These are phyloP conservation scores for Hemicordylus capensis DNA, from an alignment of 2,113 vertebrate species.

Conservation along the genomic window DNA sequence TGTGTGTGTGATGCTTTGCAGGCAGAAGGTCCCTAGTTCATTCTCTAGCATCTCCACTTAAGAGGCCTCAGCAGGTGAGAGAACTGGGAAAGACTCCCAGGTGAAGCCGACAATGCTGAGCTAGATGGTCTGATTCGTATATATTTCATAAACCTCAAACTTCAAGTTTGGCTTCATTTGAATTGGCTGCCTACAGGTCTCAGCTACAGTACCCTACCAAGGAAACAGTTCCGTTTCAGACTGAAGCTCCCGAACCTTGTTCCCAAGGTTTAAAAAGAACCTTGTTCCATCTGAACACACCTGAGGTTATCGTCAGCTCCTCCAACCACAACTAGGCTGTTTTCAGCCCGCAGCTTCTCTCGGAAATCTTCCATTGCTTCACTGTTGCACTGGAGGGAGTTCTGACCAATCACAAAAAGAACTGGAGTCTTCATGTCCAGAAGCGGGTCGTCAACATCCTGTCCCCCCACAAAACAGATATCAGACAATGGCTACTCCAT, in stretches of 20 bases:
- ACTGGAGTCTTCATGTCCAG: conserved; percentile 98
- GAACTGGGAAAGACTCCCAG: neutral
- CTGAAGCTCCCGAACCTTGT: neutral
- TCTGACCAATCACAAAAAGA: conserved; percentile 95
- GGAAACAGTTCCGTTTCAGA: neutral
- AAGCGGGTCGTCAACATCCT: conserved; percentile 97
- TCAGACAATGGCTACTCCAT: neutral
- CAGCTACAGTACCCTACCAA: too few species aligned
- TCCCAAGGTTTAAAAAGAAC: too few species aligned
- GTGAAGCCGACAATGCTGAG: too few species aligned
- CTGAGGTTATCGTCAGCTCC: conserved; percentile 96
- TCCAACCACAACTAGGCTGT: conserved; percentile 96
- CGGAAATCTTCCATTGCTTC: conserved; percentile 97
- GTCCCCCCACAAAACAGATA: neutral
- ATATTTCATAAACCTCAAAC: neutral
- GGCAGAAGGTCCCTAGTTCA: neutral
- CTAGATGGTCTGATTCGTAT: neutral
- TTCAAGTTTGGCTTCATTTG: neutral
- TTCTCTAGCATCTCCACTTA: neutral
- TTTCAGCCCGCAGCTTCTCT: conserved; percentile 93
- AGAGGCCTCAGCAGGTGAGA: neutral
- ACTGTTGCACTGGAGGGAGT: conserved; percentile 88
- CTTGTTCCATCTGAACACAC: conserved; percentile 51
- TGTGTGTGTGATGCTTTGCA: too few species aligned
- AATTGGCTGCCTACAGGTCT: neutral